Evolutionary conservation across 1,140 invertebrate genomes (phyloP).

Genomic region (Magallana angulata): DNA sequence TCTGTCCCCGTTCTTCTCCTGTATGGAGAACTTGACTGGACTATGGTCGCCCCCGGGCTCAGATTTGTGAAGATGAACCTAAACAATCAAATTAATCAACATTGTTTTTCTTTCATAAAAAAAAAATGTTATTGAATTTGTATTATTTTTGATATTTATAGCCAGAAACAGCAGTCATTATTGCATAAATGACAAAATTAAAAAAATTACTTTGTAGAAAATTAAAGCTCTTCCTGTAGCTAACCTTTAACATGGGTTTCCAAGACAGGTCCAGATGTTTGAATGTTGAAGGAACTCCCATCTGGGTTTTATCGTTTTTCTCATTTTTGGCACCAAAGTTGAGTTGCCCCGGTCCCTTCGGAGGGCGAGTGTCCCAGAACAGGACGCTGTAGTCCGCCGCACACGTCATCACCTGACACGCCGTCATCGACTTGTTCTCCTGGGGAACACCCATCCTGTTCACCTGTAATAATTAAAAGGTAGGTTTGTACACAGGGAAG

Average conservation of each 20-base stretch:
- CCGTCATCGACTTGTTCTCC: constrained; percentile 74
- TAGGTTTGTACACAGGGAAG: neutral
- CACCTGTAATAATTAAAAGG: constrained; percentile 62
- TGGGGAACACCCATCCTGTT: constrained; percentile 78
- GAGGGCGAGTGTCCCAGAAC: constrained; percentile 78
- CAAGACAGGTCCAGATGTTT: constrained; percentile 78
- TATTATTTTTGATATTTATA: too few species aligned
- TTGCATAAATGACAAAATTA: too few species aligned
- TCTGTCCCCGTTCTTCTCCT: constrained; percentile 77
- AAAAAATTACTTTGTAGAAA: too few species aligned
- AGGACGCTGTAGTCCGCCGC: constrained; percentile 76
- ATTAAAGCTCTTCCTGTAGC: neutral
- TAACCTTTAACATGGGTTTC: constrained; percentile 78
- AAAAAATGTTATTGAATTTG: too few species aligned
- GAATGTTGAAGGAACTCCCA: constrained; percentile 77
- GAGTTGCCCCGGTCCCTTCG: constrained; percentile 66
- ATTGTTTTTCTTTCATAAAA: neutral
- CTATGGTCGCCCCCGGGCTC: constrained; percentile 79
- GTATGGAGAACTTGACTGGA: constrained; percentile 77
- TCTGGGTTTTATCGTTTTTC: constrained; percentile 69
- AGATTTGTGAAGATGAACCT: constrained; percentile 73
- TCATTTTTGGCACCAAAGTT: constrained; percentile 64
- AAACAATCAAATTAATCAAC: neutral
- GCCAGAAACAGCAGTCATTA: too few species aligned
- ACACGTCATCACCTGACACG: constrained; percentile 77